Base-by-base conservation (phyloP, 2,113 vertebrate genomes). In the Lucifuga dentata region DNA sequence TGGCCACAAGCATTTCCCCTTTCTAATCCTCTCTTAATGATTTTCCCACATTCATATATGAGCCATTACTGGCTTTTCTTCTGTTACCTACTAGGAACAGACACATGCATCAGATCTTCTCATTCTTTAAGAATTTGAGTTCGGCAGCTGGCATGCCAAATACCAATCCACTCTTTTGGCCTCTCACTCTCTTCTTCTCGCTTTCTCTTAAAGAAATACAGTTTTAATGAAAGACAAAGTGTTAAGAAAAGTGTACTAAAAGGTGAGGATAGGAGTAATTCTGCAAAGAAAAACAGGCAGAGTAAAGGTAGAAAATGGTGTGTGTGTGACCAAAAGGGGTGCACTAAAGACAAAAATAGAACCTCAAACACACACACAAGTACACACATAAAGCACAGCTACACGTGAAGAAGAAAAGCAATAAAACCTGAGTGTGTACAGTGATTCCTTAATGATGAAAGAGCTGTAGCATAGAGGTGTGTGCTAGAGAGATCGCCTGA, bases 21-120 rank as follows among this genome's bases (percentile, higher is more conserved):
- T 65, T 57, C 62, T 52, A 63, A 81, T 65, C 15, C 46, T 55
- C 48, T 66, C 67, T 63, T 17, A 56, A 81, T 74, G 68, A 74
- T 73, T 84, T 85, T 80, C 66, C 62, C 46, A 44, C 63, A 80
- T 80, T 68, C 50, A 73, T 66, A 45, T 59, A 33, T 65, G 52
- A 63, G 49, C 41, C 44, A 67, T 84, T 80, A 73, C 29, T 33
- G 13, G 40, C 44, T 69, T 64, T 66, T 61, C 29, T 69, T 53
- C n/a, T 69, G 44, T 67, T 33, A 40, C 44, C 63, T 49, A 41
- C 46, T 81, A 65, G 55, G 78, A 65, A 84, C 61, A 59, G 26
- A 76, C 48, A 53, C 61, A 40, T 23, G n/a, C 24, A 49, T 40
- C 41, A 58, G 44, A 71, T 23, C 10, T 4, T 65, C 60, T 73